Conservation (phyloP, 2,888 invertebrate genomes). For the Tyria jacobaeae region DNA sequence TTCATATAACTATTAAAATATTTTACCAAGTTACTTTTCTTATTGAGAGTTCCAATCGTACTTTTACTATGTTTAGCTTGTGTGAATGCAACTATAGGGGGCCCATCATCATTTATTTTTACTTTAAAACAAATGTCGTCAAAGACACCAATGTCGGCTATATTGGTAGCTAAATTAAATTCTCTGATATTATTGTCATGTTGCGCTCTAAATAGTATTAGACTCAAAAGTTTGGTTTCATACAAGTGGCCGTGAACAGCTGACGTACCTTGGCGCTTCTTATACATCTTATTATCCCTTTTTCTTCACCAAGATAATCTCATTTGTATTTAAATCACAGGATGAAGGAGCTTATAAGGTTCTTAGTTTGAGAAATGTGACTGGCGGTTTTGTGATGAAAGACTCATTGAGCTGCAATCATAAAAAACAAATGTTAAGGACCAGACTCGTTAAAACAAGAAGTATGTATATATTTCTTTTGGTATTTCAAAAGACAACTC, state of each 20-base stretch:
- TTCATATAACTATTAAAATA: constrained; percentile 33
- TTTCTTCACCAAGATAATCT: neutral
- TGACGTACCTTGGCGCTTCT: constrained; percentile 33
- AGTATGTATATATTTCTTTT: too few relatives aligned
- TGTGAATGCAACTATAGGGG: constrained; percentile 21
- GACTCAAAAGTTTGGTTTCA: constrained; percentile 38
- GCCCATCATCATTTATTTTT: neutral
- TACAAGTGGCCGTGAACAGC: constrained; percentile 39
- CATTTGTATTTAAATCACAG: neutral
- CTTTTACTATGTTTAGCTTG: constrained; percentile 39
- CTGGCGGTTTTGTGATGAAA: neutral
- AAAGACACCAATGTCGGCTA: constrained; percentile 33
- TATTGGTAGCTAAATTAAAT: constrained; percentile 38
- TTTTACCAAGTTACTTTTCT: constrained; percentile 22
- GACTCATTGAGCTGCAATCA: neutral
- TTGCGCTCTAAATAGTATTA: constrained; percentile 32
- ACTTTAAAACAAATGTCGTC: constrained; percentile 38
- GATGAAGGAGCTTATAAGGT: neutral
- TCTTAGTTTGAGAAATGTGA: too few relatives aligned
- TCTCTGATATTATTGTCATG: constrained; percentile 21
- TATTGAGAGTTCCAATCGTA: constrained; percentile 15
- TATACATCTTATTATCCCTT: constrained; percentile 12
- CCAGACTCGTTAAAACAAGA: too few relatives aligned
- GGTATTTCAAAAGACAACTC: too few relatives aligned
- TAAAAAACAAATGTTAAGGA: neutral